Evolutionary conservation across 2,888 invertebrate genomes (phyloP).

Genomic region (Romanomermis culicivorax): DNA sequence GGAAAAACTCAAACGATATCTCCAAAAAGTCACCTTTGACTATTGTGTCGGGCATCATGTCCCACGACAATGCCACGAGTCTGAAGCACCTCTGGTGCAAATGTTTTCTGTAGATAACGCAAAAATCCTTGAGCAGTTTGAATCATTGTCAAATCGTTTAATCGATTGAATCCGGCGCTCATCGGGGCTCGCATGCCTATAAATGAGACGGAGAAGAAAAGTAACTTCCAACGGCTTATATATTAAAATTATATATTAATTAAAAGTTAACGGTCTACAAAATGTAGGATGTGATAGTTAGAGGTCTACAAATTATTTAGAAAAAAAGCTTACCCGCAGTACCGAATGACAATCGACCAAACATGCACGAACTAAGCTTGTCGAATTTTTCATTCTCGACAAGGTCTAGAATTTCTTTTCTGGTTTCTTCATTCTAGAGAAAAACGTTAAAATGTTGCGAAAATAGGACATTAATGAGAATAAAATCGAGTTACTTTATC

Average conservation of each 20-base stretch:
- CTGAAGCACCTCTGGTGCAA: constrained; percentile 39
- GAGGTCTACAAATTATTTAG: too few species aligned
- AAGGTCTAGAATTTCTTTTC: background rate
- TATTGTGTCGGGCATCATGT: constrained; percentile 76
- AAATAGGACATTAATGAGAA: too few species aligned
- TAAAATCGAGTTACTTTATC: too few species aligned
- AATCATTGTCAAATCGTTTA: constrained; percentile 80
- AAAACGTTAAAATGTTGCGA: too few species aligned
- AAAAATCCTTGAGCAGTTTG: constrained; percentile 79
- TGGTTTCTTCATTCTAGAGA: background rate
- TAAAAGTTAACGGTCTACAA: too few species aligned
- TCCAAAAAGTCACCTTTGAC: constrained; percentile 54
- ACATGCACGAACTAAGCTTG: background rate
- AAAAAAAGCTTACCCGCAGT: background rate
- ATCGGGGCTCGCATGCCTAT: constrained; percentile 62
- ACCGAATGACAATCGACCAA: background rate
- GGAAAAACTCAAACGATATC: too few species aligned
- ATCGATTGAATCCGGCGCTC: constrained; percentile 71
- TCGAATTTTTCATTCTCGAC: background rate
- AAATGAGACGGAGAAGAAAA: background rate
- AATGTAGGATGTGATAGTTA: too few species aligned
- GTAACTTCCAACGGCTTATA: background rate
- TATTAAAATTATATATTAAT: background rate
- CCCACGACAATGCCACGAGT: constrained; percentile 57
- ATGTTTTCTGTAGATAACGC: constrained; percentile 45